phyloP scores from a whole-genome alignment of 2,888 invertebrate species.

The Sinopyrophorus schimmeli region DNA sequence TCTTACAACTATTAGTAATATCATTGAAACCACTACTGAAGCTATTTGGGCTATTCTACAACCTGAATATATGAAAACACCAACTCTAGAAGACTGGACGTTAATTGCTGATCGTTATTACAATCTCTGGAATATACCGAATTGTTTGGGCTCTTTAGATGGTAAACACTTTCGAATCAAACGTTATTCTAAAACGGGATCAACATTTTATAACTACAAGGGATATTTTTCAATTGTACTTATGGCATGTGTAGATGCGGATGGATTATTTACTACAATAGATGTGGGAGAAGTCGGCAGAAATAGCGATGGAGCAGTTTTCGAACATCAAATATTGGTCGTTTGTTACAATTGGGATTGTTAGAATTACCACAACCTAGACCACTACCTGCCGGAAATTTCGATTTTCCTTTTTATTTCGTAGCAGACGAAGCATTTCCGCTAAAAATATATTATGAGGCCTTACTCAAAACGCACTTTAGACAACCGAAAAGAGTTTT shows the following conservation, averaged over 20 bases:
- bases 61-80: constrained; percentile 14
- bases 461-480: constrained; percentile 3
- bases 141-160: constrained; percentile 27
- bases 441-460: too few relatives aligned
- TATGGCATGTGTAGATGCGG: constrained; percentile 18
- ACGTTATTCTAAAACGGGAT: constrained; percentile 5
- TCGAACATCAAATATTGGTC: constrained; percentile 20
- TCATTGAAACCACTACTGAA: constrained; percentile 11
- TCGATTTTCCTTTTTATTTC: constrained; percentile 6
- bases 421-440: constrained; percentile 13
- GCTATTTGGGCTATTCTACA: constrained; percentile 11
- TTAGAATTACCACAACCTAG: constrained; percentile 10
- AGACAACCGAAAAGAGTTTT: constrained; percentile 4
- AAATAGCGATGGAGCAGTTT: constrained; percentile 37
- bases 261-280: constrained; percentile 31
- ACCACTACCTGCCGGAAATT: background rate
- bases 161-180: constrained; percentile 34
- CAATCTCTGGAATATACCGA: constrained; percentile 31
- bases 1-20: constrained; percentile 1
- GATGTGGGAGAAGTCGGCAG: constrained; percentile 36
- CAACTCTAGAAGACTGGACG: constrained; percentile 24
- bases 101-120: constrained; percentile 20
- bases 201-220: constrained; percentile 19
- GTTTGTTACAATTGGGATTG: background rate
- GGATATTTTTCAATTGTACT: constrained; percentile 16